phyloP scores from a whole-genome alignment of 2,888 invertebrate genomes.

The Pterostichus niger region DNA sequence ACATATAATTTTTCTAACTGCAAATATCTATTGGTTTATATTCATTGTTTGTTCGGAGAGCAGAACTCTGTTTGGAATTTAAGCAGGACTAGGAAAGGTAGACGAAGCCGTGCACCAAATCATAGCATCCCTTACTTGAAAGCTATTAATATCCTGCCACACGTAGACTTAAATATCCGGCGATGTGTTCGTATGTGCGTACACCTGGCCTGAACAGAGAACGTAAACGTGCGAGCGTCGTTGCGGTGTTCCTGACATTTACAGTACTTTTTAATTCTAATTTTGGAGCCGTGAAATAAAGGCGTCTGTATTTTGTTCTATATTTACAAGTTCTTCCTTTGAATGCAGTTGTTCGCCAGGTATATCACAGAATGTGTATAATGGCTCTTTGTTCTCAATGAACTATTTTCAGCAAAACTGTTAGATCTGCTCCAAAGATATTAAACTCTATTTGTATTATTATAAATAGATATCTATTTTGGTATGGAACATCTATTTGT shows the following conservation, averaged over 20 bases:
- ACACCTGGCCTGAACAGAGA: constrained; percentile 35
- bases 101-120: constrained; percentile 14
- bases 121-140: constrained; percentile 21
- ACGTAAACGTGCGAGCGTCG: constrained; percentile 15
- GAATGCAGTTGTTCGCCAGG: constrained; percentile 50
- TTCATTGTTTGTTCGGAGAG: background rate
- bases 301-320: constrained; percentile 62
- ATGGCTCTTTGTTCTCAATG: constrained; percentile 24
- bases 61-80: background rate
- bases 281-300: constrained; percentile 65
- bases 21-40: too few relatives aligned
- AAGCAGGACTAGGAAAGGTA: background rate
- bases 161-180: constrained; percentile 55
- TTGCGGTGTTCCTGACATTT: constrained; percentile 60
- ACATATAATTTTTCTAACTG: too few relatives aligned
- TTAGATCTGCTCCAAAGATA: too few relatives aligned
- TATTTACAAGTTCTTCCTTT: constrained; percentile 54
- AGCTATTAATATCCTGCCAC: constrained; percentile 46
- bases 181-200: constrained; percentile 35
- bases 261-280: constrained; percentile 64
- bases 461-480: too few relatives aligned
- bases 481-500: too few relatives aligned
- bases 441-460: too few relatives aligned
- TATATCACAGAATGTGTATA: constrained; percentile 39
- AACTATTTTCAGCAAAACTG: too few relatives aligned